Base-by-base conservation (phyloP, 2,888 invertebrate genomes). In the Urechis unicinctus region DNA sequence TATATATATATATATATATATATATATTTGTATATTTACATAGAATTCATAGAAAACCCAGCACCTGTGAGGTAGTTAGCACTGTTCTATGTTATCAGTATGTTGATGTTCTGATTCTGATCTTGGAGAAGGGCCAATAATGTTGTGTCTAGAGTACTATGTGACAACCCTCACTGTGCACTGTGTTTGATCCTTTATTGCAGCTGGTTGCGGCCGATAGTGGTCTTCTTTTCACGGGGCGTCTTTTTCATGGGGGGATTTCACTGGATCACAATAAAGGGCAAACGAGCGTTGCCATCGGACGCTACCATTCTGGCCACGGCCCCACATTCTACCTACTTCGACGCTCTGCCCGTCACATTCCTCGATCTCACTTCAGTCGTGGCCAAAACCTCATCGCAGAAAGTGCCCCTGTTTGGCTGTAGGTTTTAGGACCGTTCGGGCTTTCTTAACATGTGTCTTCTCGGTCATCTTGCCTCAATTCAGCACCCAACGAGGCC, bases 241-340 rank as follows among this genome's bases (percentile, higher is more conserved):
- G 67, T 92, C 75, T 91, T 89, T 82, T 81, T 87, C 63, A 83
- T 83, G 52, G 87, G 88, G 56, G 91, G 93, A 58, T 91, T 93
- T 81, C 87, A 89, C 72, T 85, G 85, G 68, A 83, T 93, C 64
- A 84, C 83, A 67, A 83, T 88, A 67, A 85, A 85, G 74, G 94
- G 94, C 52, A 82, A 82, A 63, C 87, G 87, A 65, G 90, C 87
- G 58, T 82, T 84, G 59, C 81, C 88, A 50, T 78, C 82, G 56
- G 88, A 88, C 63, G 93, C 93, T 3, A 90, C 92, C 1, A 85
- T 94, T 78, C 80, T 93, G 61, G 87, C 87, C 55, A 84, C 90
- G 60, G 93, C 91, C 3, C 94, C 94, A 2, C 95, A 95, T 78
- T 92, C 93, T 42, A 86, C 88, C 57, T 92, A 88, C 84, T 87